Base-by-base conservation (phyloP, 2,113 vertebrate species). In the Apaloderma vittatum region DNA sequence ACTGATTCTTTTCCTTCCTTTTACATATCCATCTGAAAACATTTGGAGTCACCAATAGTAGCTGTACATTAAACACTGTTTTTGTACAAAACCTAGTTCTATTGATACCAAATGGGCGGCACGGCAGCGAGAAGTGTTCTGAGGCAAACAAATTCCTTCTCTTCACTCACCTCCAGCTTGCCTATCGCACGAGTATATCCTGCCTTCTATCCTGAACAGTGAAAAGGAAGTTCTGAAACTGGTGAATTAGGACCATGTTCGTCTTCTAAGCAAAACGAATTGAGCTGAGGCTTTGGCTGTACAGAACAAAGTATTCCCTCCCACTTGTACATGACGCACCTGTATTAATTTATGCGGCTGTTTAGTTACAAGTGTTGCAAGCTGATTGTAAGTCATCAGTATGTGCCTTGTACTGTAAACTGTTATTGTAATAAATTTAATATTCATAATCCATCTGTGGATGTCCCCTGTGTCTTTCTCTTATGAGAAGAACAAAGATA, bases 361-460 rank as follows among this genome's bases (percentile, higher is more conserved):
- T 97, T 97, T 96, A 95, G 90, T 97, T 96, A 96, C 93, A 94
- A 97, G 96, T 98, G 95, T 97, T 98, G 88, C 93, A 96, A 97
- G 95, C 95, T 96, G 95, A 97, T 26, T 97, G 94, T 97, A 93
- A 96, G 94, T 96, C 92, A 96, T 97, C 94, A 96, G 91, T 97
- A 97, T 97, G 97, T 98, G 97, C 96, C 97, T 98, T 98, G 95
- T 97, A 94, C 94, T 96, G 96, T 98, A 95, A 97, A 97, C 90
- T 97, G 82, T 97, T 94, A 96, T 76, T 97, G 94, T 97, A 97
- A 96, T 95, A 98, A 98, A 96, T 97, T 97, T 96, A 97, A 96
- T 94, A 97, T 92, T 89, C 91, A 96, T 63, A 95, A 97, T 91
- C 95, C 92, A 96, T 73, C 93, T 49, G 88, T 32, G 90, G 74